Conservation (phyloP, 2,888 invertebrate genomes). For the Melieria omissa region DNA sequence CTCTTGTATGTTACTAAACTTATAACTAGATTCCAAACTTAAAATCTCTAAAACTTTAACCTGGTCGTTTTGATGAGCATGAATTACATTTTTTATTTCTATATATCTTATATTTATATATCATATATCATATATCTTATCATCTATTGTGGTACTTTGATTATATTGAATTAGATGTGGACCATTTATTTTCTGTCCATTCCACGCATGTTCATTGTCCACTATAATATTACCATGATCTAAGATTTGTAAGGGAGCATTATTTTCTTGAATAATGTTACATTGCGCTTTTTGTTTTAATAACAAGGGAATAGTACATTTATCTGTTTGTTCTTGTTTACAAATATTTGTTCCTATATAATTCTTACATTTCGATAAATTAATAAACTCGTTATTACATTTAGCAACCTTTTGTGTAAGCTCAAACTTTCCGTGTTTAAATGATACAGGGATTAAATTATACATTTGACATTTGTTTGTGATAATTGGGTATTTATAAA, state of each 20-base stretch:
- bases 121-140: constrained; percentile 18
- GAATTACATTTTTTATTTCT: neutral
- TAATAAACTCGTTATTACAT: constrained; percentile 5
- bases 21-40: neutral
- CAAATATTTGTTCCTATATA: constrained; percentile 21
- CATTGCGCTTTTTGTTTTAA: constrained; percentile 25
- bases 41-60: constrained; percentile 6
- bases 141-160: constrained; percentile 17
- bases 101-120: constrained; percentile 18
- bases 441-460: too few species aligned
- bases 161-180: constrained; percentile 14
- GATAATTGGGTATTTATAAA: too few species aligned
- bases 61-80: constrained; percentile 7
- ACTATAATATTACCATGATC: constrained; percentile 26
- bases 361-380: constrained; percentile 15
- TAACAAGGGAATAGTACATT: constrained; percentile 26
- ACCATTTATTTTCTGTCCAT: neutral
- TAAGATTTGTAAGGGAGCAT: constrained; percentile 21
- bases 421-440: constrained; percentile 6
- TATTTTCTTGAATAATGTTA: constrained; percentile 29
- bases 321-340: constrained; percentile 24
- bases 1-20: constrained; percentile 23
- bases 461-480: too few species aligned
- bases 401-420: constrained; percentile 9
- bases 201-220: constrained; percentile 26